Base-by-base conservation (phyloP, 2,113 vertebrate species). In the Gobio gobio region DNA sequence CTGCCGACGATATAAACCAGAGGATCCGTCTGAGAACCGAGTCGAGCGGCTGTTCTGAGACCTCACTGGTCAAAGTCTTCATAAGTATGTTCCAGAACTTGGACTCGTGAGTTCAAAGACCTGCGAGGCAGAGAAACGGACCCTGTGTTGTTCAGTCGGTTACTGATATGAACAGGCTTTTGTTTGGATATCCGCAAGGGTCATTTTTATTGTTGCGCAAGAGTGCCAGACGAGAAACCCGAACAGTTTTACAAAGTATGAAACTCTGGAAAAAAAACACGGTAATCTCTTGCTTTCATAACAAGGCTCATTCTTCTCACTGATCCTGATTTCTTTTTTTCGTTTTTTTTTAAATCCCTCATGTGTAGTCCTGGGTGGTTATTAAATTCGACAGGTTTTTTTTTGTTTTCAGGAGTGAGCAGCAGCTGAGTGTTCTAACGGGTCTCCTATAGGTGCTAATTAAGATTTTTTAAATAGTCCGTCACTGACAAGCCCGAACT, bases 391-490 rank as follows among this genome's bases (percentile, higher is more conserved):
- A 29, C 14, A n/a, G 36, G 12, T 3, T 18, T 16, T 43, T 40
- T 79, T 16, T 14, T 40, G n/a, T 79, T 63, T 61, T 12, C 47
- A 36, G 75, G 51, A 79, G 13, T 45, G 43, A 74, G 12, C n/a
- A 16, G 70, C 70, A 74, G 70, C 43, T 74, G 61, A 77, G 83
- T 8, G 47, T 68, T 76, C 45, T 54, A 33, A 63, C 24, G 20
- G 54, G 83, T 33, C 59, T 84, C 72, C 59, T 84, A 78, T 66
- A 66, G 83, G 59, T 68, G 83, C 47, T 85, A 78, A 85, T 78
- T 78, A 85, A 85, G 83, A 66, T 85, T 78, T 77, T 85, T 85
- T 49, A 70, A 78, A 68, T 43, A 68, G 83, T 56, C 33, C 22
- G 47, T 66, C 61, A n/a, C 75, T 66, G 75, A 85, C 73, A 63